These are phyloP conservation scores for Drosophila funebris DNA, from an alignment of 1,140 invertebrate genomes.

Conservation along the genomic window DNA sequence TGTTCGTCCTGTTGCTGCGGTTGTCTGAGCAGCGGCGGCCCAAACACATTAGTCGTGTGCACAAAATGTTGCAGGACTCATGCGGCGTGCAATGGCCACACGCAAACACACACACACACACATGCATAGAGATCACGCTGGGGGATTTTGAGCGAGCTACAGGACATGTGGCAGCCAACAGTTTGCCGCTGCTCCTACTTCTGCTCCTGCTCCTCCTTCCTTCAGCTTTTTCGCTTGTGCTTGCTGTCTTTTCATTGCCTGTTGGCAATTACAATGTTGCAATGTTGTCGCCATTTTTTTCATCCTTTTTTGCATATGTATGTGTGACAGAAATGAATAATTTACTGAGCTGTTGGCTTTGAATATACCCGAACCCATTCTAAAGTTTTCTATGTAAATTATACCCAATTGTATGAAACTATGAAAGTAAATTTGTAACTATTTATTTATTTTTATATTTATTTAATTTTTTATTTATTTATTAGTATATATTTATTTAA, in stretches of 20 bases:
- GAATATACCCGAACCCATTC: not conserved
- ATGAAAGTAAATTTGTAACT: not conserved
- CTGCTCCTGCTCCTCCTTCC: not conserved
- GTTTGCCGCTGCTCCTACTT: conserved; percentile 36
- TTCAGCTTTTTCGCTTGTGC: too few relatives aligned
- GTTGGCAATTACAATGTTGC: conserved; percentile 79
- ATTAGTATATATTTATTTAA: too few relatives aligned
- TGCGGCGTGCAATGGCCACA: conserved; percentile 11
- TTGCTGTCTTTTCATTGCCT: conserved; percentile 60
- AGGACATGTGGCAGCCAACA: conserved; percentile 69
- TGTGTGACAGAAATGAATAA: conserved; percentile 4
- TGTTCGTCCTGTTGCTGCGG: conserved; percentile 4
- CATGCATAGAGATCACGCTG: conserved; percentile 43
- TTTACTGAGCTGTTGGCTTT: not conserved
- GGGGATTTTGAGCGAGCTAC: conserved; percentile 48
- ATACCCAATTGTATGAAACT: not conserved
- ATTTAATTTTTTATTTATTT: too few relatives aligned
- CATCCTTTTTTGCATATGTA: conserved; percentile 14
- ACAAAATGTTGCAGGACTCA: conserved; percentile 55
- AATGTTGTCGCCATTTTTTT: conserved; percentile 66
- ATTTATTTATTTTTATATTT: too few relatives aligned
- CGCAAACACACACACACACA: not conserved
- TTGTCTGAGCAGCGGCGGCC: conserved; percentile 43
- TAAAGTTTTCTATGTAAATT: not conserved
- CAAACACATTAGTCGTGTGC: conserved; percentile 73